These are phyloP conservation scores for Rhagoletis zephyria DNA, from an alignment of 1,140 invertebrate genomes.

Conservation along the genomic window DNA sequence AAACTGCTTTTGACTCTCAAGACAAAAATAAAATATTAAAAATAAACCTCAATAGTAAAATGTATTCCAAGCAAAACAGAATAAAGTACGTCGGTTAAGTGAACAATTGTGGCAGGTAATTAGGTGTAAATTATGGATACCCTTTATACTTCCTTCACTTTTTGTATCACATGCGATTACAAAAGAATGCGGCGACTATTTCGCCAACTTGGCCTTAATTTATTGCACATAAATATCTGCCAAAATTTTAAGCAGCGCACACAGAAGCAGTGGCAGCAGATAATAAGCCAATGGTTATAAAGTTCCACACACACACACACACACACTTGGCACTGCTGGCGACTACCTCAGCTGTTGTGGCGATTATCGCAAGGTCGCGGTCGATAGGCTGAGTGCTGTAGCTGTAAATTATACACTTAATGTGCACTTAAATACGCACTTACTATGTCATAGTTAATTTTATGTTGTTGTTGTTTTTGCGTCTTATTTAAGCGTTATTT, in stretches of 20 bases:
- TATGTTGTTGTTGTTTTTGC: neutral
- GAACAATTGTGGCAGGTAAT: slow-evolving; percentile 2
- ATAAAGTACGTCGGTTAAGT: neutral
- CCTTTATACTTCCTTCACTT: neutral
- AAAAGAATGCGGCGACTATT: slow-evolving; percentile 19
- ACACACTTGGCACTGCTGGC: neutral
- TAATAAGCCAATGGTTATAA: slow-evolving; percentile 20
- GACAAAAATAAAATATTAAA: too few relatives aligned
- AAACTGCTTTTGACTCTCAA: too few relatives aligned
- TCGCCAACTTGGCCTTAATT: slow-evolving; percentile 26
- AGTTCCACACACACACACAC: neutral
- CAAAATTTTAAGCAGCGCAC: neutral
- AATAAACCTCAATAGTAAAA: neutral
- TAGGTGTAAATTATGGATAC: neutral
- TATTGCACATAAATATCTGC: slow-evolving; percentile 34
- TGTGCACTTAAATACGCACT: slow-evolving; percentile 29
- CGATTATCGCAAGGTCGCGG: neutral
- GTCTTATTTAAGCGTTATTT: too few relatives aligned
- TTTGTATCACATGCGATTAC: neutral
- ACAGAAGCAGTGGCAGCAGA: neutral
- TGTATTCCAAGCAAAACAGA: neutral
- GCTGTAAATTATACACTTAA: slow-evolving; percentile 38
- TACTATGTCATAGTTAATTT: slow-evolving; percentile 12
- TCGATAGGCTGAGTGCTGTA: neutral
- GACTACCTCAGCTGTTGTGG: neutral